These are phyloP conservation scores for Scaptodrosophila lebanonensis DNA, from an alignment of 1,140 invertebrate genomes.

Conservation along the genomic window DNA sequence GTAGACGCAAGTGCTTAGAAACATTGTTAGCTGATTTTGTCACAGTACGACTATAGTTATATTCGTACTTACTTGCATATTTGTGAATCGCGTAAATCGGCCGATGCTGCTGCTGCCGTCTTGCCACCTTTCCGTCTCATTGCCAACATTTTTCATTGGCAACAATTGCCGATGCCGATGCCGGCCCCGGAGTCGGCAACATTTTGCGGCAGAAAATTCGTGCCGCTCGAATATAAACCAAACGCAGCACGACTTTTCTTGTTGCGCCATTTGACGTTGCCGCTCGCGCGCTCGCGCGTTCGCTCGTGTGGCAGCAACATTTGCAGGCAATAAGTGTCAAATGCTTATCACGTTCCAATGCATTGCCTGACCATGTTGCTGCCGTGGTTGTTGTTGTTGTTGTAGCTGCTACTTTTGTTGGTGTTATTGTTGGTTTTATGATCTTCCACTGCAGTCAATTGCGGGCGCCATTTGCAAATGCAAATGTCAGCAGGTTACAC, in stretches of 20 bases:
- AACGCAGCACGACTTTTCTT: conserved; percentile 59
- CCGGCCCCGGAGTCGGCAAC: conserved; percentile 18
- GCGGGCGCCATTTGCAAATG: too few species aligned
- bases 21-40: too few species aligned
- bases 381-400: too few species aligned
- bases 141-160: conserved; percentile 31
- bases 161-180: conserved; percentile 26
- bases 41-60: too few species aligned
- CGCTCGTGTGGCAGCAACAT: conserved; percentile 49
- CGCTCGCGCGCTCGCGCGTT: conserved; percentile 27
- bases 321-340: conserved; percentile 60
- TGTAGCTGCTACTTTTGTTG: conserved; percentile 10
- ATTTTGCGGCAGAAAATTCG: conserved; percentile 39
- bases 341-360: conserved; percentile 56
- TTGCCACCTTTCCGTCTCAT: conserved; percentile 34
- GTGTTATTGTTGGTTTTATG: too few species aligned
- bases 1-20: too few species aligned
- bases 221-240: conserved; percentile 66
- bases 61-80: too few species aligned
- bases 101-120: too few species aligned
- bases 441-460: too few species aligned
- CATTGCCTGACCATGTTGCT: conserved; percentile 7
- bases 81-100: too few species aligned
- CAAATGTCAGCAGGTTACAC: too few species aligned
- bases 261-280: conserved; percentile 20